phyloP scores from a whole-genome alignment of 2,113 vertebrate species.

The Ctenomys sociabilis region DNA sequence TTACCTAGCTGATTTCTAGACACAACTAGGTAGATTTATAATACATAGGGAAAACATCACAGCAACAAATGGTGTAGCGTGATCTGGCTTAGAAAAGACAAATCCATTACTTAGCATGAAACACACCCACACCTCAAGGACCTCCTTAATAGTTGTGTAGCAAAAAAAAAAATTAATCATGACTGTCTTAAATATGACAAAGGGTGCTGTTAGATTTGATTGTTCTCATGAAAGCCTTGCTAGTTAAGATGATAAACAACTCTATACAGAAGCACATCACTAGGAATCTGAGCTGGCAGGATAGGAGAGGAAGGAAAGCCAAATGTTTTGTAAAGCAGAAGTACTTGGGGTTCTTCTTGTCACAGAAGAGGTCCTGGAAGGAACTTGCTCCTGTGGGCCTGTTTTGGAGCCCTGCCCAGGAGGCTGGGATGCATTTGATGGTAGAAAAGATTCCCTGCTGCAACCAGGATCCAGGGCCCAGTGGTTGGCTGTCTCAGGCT shows the following conservation, averaged over 20 bases:
- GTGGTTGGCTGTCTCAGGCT: neutral
- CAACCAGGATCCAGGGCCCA: neutral
- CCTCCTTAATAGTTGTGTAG: neutral
- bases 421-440: neutral
- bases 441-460: neutral
- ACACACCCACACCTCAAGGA: neutral
- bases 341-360: neutral
- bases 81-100: neutral
- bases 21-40: neutral
- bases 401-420: rapidly evolving
- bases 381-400: rapidly evolving
- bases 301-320: neutral
- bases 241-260: neutral
- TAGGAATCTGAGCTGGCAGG: neutral
- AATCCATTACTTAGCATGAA: neutral
- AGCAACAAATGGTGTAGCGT: neutral
- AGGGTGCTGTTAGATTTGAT: neutral
- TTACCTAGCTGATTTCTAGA: neutral
- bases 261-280: neutral
- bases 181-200: neutral
- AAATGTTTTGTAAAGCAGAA: neutral
- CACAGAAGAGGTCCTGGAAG: neutral
- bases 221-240: neutral
- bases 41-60: neutral
- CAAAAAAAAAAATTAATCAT: neutral